Conservation (phyloP, 2,888 invertebrate species). For the Pomacea canaliculata region DNA sequence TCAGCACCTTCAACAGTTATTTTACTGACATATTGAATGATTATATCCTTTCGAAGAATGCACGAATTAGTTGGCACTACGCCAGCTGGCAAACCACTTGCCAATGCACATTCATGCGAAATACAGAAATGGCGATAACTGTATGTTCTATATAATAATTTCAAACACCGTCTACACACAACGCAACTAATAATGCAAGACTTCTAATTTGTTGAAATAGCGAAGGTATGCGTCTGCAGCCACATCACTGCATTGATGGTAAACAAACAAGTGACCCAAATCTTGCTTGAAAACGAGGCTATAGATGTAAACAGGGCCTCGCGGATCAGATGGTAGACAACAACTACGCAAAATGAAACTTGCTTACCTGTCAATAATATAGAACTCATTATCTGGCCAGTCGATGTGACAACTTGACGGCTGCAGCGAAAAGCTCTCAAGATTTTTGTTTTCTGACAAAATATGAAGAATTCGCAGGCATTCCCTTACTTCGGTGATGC, state of each 20-base stretch:
- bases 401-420: conserved; percentile 67
- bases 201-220: too few species aligned
- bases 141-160: too few species aligned
- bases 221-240: not conserved
- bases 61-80: conserved; percentile 18
- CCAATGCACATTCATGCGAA: too few species aligned
- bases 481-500: conserved; percentile 58
- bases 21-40: too few species aligned
- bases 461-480: conserved; percentile 57
- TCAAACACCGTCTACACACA: too few species aligned
- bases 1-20: too few species aligned
- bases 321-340: conserved; percentile 10
- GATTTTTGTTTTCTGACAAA: conserved; percentile 61
- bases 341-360: conserved; percentile 32
- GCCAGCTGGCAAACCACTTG: conserved; percentile 27
- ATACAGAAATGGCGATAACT: too few species aligned
- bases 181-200: too few species aligned
- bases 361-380: conserved; percentile 52
- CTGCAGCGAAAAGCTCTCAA: conserved; percentile 61
- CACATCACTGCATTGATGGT: too few species aligned
- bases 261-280: not conserved
- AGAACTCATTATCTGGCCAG: conserved; percentile 75
- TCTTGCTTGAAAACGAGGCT: conserved; percentile 16
- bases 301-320: conserved; percentile 24
- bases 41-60: too few species aligned